These are phyloP conservation scores for Melangyna quadrimaculata DNA, from an alignment of 2,888 invertebrate species.

Conservation along the genomic window DNA sequence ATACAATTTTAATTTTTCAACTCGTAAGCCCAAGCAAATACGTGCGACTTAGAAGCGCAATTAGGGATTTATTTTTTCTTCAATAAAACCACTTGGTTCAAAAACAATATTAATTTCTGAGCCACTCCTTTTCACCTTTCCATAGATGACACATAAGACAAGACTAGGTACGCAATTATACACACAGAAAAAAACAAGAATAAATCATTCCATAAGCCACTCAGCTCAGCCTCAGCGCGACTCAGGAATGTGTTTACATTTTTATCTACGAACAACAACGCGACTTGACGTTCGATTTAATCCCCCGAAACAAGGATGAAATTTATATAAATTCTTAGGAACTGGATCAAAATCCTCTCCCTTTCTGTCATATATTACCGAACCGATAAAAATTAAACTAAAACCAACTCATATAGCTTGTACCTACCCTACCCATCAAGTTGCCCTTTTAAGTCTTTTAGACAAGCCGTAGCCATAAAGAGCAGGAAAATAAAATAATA, in stretches of 20 bases:
- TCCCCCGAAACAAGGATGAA: slow-evolving; percentile 12
- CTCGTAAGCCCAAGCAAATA: not conserved
- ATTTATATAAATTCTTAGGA: slow-evolving; percentile 17
- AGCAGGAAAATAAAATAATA: slow-evolving; percentile 8
- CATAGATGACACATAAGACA: not conserved
- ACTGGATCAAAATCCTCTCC: slow-evolving; percentile 23
- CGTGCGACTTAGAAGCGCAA: too few relatives aligned
- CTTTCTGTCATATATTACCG: not conserved
- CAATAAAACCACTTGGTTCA: not conserved
- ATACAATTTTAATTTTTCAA: too few relatives aligned
- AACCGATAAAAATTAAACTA: not conserved
- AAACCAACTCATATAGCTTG: not conserved
- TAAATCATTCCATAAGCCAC: slow-evolving; percentile 15
- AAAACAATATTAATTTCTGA: not conserved
- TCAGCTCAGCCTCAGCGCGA: not conserved
- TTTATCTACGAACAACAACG: not conserved
- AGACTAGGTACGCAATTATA: not conserved
- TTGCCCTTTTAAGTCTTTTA: slow-evolving; percentile 41
- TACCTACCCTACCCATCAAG: not conserved
- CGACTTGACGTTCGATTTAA: not conserved
- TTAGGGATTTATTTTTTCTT: not conserved
- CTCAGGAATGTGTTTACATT: slow-evolving; percentile 21
- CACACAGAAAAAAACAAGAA: not conserved
- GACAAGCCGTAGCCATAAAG: slow-evolving; percentile 37
- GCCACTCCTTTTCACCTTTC: slow-evolving; percentile 7